Base-by-base conservation (phyloP, 2,888 invertebrate species). In the Trachelus troglodyta region DNA sequence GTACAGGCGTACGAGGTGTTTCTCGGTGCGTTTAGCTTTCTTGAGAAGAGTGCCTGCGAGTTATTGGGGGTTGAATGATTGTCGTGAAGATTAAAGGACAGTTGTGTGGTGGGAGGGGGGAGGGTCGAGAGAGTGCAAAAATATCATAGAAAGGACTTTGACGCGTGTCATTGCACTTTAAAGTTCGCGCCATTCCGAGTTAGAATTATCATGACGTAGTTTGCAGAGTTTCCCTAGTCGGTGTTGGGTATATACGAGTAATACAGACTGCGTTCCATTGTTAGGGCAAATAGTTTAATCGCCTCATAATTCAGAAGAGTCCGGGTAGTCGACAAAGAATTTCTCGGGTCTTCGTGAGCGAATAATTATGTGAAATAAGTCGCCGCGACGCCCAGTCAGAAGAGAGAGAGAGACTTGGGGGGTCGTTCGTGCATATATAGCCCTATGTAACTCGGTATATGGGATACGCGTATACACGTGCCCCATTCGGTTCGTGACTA, bases 251-350 rank as follows among this genome's bases (percentile, higher is more conserved):
- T 56, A 56, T 56, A 56, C 23, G 56, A 23, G 15, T 56, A 23
- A 56, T 56, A 56, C 23, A 23, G 23, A 82, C 81, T 83, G 83
- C 80, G 81, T 77, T 76, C 80, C 77, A 83, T 84, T 85, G 83
- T 85, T 77, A 74, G 79, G 78, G 75, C 81, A 83, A 85, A 85
- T 83, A 80, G 81, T 78, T 86, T 85, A 85, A 85, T 84, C 82
- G 82, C 15, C 34, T 69, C 40, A 69, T 77, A 77, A 81, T 77
- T 73, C 79, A 76, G 69, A 75, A 73, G 76, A 77, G 69, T 68
- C 34, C 33, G 30, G 40, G 34, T 9, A 56, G 56, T 56, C 23
- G 23, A 56, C 56, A 23, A 56, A 23, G 56, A 56, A 56, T 56
- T 23, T 23, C 56, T 56, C 56, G 56, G 23, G 56, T 23, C 56